Evolutionary conservation across 2,113 vertebrate species (phyloP).

Genomic region (Agapornis roseicollis): DNA sequence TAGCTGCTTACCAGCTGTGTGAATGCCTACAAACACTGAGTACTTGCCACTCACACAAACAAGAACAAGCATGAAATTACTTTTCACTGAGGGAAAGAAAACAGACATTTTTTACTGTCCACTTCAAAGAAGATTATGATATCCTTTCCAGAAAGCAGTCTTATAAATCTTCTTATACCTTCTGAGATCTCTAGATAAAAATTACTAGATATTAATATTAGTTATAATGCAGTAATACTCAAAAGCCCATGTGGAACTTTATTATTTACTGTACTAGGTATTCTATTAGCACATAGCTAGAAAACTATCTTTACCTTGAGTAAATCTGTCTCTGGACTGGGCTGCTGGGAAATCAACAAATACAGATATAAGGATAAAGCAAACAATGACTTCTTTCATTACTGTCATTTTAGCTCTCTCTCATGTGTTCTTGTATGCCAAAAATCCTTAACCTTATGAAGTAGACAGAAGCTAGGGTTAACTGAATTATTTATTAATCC

Average conservation of each 20-base stretch:
- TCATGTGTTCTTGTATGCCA: background rate
- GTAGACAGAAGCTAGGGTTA: background rate
- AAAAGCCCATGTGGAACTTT: background rate
- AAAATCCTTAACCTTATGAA: background rate
- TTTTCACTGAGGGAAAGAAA: background rate
- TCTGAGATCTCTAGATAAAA: background rate
- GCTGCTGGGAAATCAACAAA: background rate
- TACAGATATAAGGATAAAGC: background rate
- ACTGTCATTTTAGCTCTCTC: background rate
- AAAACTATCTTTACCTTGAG: background rate
- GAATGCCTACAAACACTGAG: background rate
- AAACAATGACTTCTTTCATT: background rate
- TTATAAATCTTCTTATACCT: background rate
- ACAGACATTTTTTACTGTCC: background rate
- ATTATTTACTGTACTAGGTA: background rate
- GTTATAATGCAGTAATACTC: background rate
- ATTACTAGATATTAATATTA: background rate
- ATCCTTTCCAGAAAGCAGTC: background rate
- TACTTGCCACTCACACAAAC: background rate
- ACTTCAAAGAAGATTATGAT: background rate
- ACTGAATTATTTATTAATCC: background rate
- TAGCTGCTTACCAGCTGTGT: background rate
- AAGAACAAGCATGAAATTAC: background rate
- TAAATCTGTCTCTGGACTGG: background rate
- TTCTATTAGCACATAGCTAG: background rate